Evolutionary conservation across 2,797 vertebrate species (phyloP), one percentile per base, ranked within the genome.

Genomic region (Alcedo atthis): DNA sequence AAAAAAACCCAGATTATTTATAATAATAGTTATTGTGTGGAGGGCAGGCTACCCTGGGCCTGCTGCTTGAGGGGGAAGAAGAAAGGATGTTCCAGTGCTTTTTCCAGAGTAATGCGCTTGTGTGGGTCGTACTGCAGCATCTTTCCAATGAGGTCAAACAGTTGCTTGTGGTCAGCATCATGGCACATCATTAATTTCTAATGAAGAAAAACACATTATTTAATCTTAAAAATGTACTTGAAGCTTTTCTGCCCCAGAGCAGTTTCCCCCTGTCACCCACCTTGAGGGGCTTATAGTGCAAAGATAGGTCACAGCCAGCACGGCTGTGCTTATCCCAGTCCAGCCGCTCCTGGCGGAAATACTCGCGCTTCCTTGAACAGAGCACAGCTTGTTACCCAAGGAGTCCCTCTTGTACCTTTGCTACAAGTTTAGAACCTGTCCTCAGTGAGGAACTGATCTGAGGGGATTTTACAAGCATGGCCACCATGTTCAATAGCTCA

Each of bases 121-220:
- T 96, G 66, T 49, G 98, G 98, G 61, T 99, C 98, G 15, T 98
- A 99, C 32, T 98, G 98, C 97, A 99, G 68, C 98, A 99, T 98
- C 95, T 98, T 98, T 92, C 98, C 91, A 37, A 99, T 96, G 71
- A 99, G 98, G 95, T 99, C 98, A 95, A 98, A 99, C 26, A 99
- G 98, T 81, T 97, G 97, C 66, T 96, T 95, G 9, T 99, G 98
- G 51, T 98, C 98, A 37, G 97, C 85, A 45, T 97, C 85, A 9
- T 98, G 98, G n/a, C 97, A 98, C 10, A 92, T 64, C 97, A 98
- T 98, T 79, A 98, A 98, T 93, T 98, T 97, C 98, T 99, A 37
- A 37, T 37, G 5, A 37, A 78, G 14, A 35, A 45, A 33, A 54
- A 10, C 12, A 57, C 4, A 0, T 15, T 24, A 24, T 25, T 6